Base-by-base conservation (phyloP, 2,888 invertebrate species). In the Drosophila multiciliata region DNA sequence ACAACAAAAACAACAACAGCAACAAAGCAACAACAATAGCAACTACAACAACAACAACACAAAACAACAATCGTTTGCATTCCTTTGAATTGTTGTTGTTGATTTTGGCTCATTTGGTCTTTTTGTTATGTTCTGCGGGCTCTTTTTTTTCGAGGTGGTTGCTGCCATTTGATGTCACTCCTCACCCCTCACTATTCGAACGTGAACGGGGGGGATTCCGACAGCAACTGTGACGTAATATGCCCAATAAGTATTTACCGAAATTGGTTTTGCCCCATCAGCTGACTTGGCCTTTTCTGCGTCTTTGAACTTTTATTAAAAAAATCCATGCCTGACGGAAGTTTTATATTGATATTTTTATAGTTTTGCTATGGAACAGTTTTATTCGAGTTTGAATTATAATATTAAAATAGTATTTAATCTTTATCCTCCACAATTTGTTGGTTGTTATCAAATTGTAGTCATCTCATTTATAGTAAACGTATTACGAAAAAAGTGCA, bases 211-310 rank as follows among this genome's bases (percentile, higher is more conserved):
- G 61, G 48, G 50, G 55, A 23, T 1, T 53, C 60, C 68, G 54
- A 45, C 73, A 68, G 52, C 75, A 68, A 87, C 88, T 83, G 87
- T 86, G 90, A 86, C 90, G 89, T 90, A 90, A 90, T 90, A 86
- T 75, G 75, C 72, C 69, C 78, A 80, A 90, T 90, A 85, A 90
- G 74, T 75, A 75, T 75, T 71, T 57, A 59, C 66, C 40, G 54
- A 36, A 65, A 70, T 69, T 73, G 79, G 49, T 66, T 82, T 65
- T 42, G 29, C 6, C 66, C 70, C 55, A 60, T 59, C 36, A 32
- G 58, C 52, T 57, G 58, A 57, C 40, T 57, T 40, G 15, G 45
- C 33, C n/a, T 20, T 60, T 20, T 29, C n/a, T 48, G 60, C 20
- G 53, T 57, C 50, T 66, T 69, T 64, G 62, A 65, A 75, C 75